phyloP scores from a whole-genome alignment of 2,113 vertebrate species.

The Petroica traversi region DNA sequence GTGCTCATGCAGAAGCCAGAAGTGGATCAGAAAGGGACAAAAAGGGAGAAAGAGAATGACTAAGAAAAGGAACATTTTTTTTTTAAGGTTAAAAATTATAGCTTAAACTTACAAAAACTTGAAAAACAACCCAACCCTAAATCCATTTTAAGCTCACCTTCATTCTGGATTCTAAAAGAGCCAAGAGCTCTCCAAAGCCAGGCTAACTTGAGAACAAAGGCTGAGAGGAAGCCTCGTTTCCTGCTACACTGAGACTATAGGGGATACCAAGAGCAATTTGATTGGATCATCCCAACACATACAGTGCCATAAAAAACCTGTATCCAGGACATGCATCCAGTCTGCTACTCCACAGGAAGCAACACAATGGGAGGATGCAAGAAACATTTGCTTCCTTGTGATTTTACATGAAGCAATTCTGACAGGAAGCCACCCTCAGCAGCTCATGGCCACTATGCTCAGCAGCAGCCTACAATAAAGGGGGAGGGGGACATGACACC shows the following conservation, averaged over 20 bases:
- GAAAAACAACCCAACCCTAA: background rate
- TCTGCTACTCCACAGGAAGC: constrained; percentile 50
- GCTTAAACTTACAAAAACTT: background rate
- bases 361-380: constrained; percentile 50
- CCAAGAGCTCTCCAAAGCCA: background rate
- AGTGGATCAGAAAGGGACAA: background rate
- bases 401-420: background rate
- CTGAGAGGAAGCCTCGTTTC: constrained; percentile 54
- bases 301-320: background rate
- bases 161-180: constrained; percentile 61
- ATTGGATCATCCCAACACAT: background rate
- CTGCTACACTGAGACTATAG: constrained; percentile 47
- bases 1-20: background rate
- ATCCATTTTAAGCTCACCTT: constrained; percentile 72
- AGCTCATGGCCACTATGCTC: background rate
- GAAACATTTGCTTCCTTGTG: background rate
- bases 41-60: background rate
- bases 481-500: background rate
- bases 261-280: background rate
- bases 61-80: background rate
- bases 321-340: constrained; percentile 38
- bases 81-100: background rate
- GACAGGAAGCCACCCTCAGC: constrained; percentile 3
- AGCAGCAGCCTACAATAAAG: background rate
- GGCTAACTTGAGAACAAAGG: constrained; percentile 65